Evolutionary conservation across 2,113 vertebrate genomes (phyloP).

Genomic region (Ceratotherium simum): DNA sequence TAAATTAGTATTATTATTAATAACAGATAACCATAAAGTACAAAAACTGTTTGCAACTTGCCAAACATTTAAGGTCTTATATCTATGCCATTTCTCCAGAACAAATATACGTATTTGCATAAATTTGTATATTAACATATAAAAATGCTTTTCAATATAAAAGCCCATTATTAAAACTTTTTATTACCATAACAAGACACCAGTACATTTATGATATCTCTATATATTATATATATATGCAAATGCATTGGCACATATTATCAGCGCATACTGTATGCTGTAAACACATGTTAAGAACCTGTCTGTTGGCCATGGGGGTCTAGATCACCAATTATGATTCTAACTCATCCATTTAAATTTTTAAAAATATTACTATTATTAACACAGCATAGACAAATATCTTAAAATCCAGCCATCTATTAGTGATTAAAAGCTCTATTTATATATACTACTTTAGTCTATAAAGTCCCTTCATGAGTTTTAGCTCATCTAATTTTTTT

Average conservation of each 20-base stretch:
- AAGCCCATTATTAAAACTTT: slow-evolving; percentile 37
- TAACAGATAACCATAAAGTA: slow-evolving; percentile 69
- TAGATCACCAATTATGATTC: neutral
- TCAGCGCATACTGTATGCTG: neutral
- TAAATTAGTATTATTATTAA: slow-evolving; percentile 19
- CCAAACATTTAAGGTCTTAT: slow-evolving; percentile 74
- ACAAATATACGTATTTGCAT: neutral
- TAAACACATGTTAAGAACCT: slow-evolving; percentile 17
- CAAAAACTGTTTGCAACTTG: slow-evolving; percentile 61
- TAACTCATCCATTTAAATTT: slow-evolving; percentile 36
- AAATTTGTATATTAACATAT: neutral
- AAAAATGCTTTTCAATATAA: neutral
- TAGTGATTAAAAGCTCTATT: slow-evolving; percentile 26
- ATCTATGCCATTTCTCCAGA: slow-evolving; percentile 52
- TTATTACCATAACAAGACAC: neutral
- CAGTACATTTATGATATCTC: neutral
- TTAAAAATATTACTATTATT: slow-evolving; percentile 26
- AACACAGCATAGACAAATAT: neutral
- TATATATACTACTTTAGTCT: neutral
- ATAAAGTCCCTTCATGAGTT: slow-evolving; percentile 3
- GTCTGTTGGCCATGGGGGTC: neutral
- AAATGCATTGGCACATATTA: neutral
- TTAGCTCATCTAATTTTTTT: slow-evolving; percentile 1
- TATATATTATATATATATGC: neutral
- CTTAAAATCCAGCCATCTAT: slow-evolving; percentile 32